phyloP scores from a whole-genome alignment of 2,113 vertebrate genomes.

The Phrynosoma platyrhinos region DNA sequence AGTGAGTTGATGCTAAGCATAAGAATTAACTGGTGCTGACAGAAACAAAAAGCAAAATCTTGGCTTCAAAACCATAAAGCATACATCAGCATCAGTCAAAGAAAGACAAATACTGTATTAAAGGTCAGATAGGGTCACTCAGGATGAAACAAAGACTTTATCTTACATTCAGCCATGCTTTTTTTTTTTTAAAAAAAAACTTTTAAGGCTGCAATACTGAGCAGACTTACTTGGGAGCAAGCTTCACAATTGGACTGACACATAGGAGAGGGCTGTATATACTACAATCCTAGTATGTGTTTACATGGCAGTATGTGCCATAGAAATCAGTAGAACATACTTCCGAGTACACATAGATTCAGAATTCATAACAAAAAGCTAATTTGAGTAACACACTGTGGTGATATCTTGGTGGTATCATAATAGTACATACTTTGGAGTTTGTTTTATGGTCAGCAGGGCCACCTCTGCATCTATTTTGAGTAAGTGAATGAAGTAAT shows the following conservation, averaged over 20 bases:
- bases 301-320: background rate
- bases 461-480: background rate
- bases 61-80: background rate
- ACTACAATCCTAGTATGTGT: background rate
- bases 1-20: background rate
- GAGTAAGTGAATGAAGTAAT: constrained; percentile 15
- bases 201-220: background rate
- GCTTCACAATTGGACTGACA: background rate
- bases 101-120: constrained; percentile 10
- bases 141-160: background rate
- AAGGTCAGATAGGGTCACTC: background rate
- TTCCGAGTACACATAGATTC: background rate
- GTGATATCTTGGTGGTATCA: no score
- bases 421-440: no score
- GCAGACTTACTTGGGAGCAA: constrained; percentile 8
- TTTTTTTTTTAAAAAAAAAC: background rate
- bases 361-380: background rate
- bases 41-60: background rate
- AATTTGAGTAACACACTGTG: no score
- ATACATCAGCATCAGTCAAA: constrained; percentile 11
- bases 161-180: background rate
- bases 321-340: background rate
- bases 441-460: no score
- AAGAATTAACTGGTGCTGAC: background rate
- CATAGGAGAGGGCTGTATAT: background rate